These are phyloP conservation scores for Aradophagus sp. DNA, from an alignment of 1,140 invertebrate species.

Conservation along the genomic window DNA sequence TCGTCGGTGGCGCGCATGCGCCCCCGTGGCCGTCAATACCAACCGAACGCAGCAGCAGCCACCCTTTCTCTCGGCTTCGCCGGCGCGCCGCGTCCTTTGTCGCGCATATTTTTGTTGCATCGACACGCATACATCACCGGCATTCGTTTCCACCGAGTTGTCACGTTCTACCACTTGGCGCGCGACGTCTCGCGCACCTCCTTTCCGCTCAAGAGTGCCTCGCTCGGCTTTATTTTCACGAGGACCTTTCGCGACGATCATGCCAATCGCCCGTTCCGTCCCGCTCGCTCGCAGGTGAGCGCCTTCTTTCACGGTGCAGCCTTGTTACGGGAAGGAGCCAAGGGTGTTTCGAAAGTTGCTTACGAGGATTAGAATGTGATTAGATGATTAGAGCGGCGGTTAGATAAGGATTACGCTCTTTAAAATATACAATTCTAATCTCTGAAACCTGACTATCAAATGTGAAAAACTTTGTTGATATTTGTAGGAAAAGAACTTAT, in stretches of 20 bases:
- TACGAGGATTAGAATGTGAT: too few relatives aligned
- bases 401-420: too few relatives aligned
- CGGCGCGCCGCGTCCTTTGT: slow-evolving; percentile 57
- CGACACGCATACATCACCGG: slow-evolving; percentile 39
- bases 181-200: slow-evolving; percentile 29
- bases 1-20: slow-evolving; percentile 65
- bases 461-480: too few relatives aligned
- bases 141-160: slow-evolving; percentile 32
- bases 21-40: slow-evolving; percentile 70
- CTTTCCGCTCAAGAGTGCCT: slow-evolving; percentile 24
- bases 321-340: too few relatives aligned
- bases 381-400: too few relatives aligned
- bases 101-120: slow-evolving; percentile 58
- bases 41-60: slow-evolving; percentile 58
- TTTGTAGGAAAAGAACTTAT: too few relatives aligned
- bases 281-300: background rate
- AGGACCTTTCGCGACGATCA: slow-evolving; percentile 8
- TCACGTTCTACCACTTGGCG: slow-evolving; percentile 29
- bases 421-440: too few relatives aligned
- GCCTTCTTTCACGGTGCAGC: too few relatives aligned
- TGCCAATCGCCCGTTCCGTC: too few relatives aligned
- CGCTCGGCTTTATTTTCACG: slow-evolving; percentile 10
- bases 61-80: slow-evolving; percentile 61
- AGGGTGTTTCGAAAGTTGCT: too few relatives aligned
- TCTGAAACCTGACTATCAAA: too few relatives aligned